Evolutionary conservation across 2,113 vertebrate genomes (phyloP), one percentile per base, ranked within the genome.

Genomic region (Phrynosoma blainvillii): DNA sequence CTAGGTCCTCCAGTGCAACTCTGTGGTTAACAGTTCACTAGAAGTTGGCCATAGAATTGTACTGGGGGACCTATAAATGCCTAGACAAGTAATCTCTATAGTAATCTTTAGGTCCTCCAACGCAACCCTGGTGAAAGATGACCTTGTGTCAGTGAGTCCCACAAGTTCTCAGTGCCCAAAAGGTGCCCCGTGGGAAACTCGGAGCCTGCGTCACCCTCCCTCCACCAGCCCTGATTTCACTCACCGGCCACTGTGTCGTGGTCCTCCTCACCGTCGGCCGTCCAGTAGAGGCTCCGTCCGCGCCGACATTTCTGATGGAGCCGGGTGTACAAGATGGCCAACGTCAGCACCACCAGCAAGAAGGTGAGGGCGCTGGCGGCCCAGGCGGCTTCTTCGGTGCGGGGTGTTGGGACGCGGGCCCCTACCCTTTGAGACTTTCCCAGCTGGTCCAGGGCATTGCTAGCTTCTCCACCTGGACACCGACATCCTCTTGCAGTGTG

Each of bases 341-440:
- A 87, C 0, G 97, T 96, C 42, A 98, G 97, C 76, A 98, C 95
- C 54, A 97, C 97, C 87, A 98, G 93, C 84, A 98, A 95, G 92
- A 98, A 98, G 12, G 97, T 98, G 66, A 99, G 92, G 0, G 98
- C 97, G 0, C 97, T 97, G 6, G 98, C 98, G 0, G 98, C 98
- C 98, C 98, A 99, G 81, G 97, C 94, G 0, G 98, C 98, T 87
- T 99, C 98, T 7, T 98, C 96, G 0, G 97, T 97, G 73, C 97
- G 97, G 0, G 95, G 97, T 2, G 97, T 97, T 7, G 90, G 95
- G 8, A 93, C 71, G 84, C 36, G 87, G 59, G 7, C 47, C 13
- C 78, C 52, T 27, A 1, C 52, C 25, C 54, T 36, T 14, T 4
- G 25, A 2, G 32, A 36, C 40, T 88, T 62, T 65, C 70, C 47